Percentiles rank a stretch among this genome's conserved stretches.
Conservation (phyloP, 64 coral and sea anemone genomes). For the Trachythela sp. region DNA sequence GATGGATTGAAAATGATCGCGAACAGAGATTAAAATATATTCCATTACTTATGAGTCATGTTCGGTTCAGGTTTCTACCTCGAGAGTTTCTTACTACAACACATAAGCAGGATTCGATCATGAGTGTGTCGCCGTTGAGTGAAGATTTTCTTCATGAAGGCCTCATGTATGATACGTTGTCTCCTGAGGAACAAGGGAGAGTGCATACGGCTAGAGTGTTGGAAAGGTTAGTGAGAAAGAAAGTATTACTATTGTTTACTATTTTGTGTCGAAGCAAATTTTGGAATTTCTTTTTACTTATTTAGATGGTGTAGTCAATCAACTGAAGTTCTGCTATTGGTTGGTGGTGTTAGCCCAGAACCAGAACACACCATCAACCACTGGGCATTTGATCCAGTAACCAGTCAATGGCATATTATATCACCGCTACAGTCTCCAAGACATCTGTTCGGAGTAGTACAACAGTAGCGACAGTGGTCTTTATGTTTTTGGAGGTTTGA, state of each 20-base stretch:
- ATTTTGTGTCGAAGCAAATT: neutral
- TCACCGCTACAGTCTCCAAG: neutral
- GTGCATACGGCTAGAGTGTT: neutral
- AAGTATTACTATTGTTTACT: neutral
- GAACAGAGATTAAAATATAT: neutral
- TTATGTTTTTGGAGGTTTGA: neutral
- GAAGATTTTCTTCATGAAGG: neutral
- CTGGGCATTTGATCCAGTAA: neutral
- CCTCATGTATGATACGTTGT: neutral
- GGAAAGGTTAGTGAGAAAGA: neutral
- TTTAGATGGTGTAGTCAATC: neutral
- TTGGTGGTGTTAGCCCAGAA: neutral
- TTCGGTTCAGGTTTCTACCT: neutral
- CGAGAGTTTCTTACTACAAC: neutral
- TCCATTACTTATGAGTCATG: neutral
- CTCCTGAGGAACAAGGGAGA: neutral
- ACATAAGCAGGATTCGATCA: neutral
- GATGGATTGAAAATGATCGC: neutral
- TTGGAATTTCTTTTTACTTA: neutral
- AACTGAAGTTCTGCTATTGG: neutral
- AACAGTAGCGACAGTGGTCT: neutral
- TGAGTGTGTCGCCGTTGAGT: neutral
- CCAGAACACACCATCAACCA: neutral
- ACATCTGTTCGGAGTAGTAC: neutral
- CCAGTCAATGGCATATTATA: neutral